Percentiles rank a stretch among this genome's conserved stretches.
These are phyloP conservation scores for Cynopterus sphinx DNA, from an alignment of 2,797 vertebrate species.

Conservation along the genomic window DNA sequence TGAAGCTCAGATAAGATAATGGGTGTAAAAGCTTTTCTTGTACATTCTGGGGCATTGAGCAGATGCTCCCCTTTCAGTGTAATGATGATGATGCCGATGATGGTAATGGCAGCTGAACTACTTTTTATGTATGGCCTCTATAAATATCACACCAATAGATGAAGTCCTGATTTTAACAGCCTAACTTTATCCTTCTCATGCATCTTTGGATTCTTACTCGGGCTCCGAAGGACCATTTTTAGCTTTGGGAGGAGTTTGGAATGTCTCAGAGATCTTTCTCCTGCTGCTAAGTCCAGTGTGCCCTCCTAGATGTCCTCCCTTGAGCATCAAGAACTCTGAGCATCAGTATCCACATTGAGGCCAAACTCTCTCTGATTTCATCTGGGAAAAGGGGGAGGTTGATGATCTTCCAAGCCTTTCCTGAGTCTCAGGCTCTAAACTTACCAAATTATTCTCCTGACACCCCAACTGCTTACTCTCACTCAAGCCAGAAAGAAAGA, in stretches of 20 bases:
- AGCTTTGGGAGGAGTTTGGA: neutral
- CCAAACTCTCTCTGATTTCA: neutral
- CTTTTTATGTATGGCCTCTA: neutral
- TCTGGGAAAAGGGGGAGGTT: neutral
- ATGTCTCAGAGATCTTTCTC: neutral
- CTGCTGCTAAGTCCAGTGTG: neutral
- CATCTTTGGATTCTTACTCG: neutral
- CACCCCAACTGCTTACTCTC: neutral
- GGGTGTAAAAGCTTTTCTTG: neutral
- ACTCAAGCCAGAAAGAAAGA: neutral
- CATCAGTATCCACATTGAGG: neutral
- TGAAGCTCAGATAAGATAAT: neutral
- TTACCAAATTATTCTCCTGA: neutral
- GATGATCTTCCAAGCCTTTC: neutral
- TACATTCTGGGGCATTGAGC: neutral
- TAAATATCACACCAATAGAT: neutral
- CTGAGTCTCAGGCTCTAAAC: neutral
- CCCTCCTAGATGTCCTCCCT: neutral
- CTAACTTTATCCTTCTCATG: neutral
- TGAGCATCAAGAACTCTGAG: neutral
- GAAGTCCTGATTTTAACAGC: neutral
- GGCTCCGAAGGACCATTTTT: neutral
- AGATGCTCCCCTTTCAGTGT: neutral
- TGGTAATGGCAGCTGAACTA: neutral
- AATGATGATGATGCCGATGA: neutral